Percentiles rank a stretch among this genome's conserved stretches.
Conservation (phyloP, 2,113 vertebrate species). For the Psilopogon haemacephalus region DNA sequence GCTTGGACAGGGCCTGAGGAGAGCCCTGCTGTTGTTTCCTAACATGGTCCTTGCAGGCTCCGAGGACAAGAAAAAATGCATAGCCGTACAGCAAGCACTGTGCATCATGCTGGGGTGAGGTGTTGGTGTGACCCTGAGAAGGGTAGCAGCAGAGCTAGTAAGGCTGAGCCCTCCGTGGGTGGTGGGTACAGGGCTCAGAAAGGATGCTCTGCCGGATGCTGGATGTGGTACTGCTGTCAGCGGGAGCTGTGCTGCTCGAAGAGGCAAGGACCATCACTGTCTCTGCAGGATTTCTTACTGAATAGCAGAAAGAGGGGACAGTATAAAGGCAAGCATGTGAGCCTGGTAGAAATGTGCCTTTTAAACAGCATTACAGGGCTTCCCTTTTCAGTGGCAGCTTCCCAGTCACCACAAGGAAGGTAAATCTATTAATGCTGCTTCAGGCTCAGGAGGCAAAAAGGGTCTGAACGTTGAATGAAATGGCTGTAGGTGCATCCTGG, state of each 20-base stretch:
- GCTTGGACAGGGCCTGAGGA: not conserved
- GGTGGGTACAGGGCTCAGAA: not conserved
- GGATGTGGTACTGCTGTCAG: not conserved
- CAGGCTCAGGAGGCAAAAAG: not conserved
- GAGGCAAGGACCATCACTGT: not conserved
- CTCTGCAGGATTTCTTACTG: not conserved
- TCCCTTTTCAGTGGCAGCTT: not conserved
- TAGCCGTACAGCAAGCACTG: not conserved
- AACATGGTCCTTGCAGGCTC: not conserved
- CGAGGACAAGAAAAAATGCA: not conserved
- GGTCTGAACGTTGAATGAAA: not conserved
- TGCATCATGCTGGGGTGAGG: not conserved
- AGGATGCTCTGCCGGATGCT: slow-evolving; percentile 31
- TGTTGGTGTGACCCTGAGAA: not conserved
- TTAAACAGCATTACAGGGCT: not conserved
- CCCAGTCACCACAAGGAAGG: not conserved
- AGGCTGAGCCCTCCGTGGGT: not conserved
- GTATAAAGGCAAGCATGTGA: not conserved
- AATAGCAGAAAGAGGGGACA: not conserved
- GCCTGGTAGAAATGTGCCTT: not conserved
- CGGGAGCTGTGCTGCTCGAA: not conserved
- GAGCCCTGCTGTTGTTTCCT: not conserved
- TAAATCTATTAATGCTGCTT: not conserved
- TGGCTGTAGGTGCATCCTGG: not conserved
- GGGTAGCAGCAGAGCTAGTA: not conserved